Conservation (phyloP, 53 echinoderm and acorn worm genomes). For the Henricia sp. region DNA sequence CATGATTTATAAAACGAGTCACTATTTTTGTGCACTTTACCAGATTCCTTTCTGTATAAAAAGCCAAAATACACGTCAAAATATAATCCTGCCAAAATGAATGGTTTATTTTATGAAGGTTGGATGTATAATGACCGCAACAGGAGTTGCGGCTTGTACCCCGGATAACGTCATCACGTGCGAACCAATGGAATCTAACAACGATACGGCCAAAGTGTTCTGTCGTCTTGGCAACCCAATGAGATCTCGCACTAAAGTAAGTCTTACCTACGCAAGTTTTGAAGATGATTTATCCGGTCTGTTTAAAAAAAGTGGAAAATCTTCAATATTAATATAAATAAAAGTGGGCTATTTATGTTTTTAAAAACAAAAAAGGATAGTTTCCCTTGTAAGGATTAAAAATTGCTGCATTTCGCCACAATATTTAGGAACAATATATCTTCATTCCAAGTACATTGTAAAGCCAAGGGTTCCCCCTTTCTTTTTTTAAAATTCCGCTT, state of each 20-base stretch:
- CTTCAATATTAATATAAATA: not conserved
- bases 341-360: not conserved
- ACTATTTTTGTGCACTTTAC: too few relatives aligned
- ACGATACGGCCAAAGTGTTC: conserved; percentile 37
- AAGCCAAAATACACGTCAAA: too few relatives aligned
- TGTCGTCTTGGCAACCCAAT: conserved; percentile 60
- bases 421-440: too few relatives aligned
- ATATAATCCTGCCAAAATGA: too few relatives aligned
- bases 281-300: not conserved
- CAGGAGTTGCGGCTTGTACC: not conserved
- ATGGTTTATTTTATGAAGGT: conserved; percentile 8
- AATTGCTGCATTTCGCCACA: too few relatives aligned
- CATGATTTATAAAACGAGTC: too few relatives aligned
- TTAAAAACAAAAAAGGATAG: not conserved
- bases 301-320: not conserved
- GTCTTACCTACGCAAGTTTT: not conserved
- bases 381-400: too few relatives aligned
- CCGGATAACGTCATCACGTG: conserved; percentile 42
- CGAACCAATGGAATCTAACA: conserved; percentile 13
- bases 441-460: too few relatives aligned
- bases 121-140: not conserved
- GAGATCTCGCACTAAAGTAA: conserved; percentile 50
- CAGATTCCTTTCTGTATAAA: too few relatives aligned
- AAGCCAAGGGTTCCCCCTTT: too few relatives aligned
- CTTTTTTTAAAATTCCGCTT: too few relatives aligned